Base-by-base conservation (phyloP, 2,888 invertebrate species). In the Cylloceria caligata region DNA sequence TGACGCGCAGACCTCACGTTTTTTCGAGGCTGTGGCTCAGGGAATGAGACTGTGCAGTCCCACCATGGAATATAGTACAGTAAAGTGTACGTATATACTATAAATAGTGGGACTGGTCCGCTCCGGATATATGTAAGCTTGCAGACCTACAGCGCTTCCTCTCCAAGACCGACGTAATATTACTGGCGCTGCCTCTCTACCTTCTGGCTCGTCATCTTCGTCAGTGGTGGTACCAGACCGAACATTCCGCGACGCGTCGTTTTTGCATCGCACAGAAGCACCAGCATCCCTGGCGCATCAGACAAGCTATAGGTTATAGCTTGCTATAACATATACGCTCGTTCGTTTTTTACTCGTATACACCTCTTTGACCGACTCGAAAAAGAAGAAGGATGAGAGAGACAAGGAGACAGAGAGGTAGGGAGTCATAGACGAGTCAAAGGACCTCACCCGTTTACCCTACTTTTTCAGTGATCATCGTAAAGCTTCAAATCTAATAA, bases 21-120 rank as follows among this genome's bases (percentile, higher is more conserved):
- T 72, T 27, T 45, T 19, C 6, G 13, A 5, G 19, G 34, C 24
- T 65, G 16, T 19, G 39, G 74, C 74, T 74, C 45, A 65, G 65
- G 65, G 65, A 74, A 67, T 75, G 75, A 75, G 75, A 75, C 34
- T 45, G 55, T 36, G 55, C 49, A 27, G 49, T 49, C 55, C n/a
- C 42, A 39, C 47, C 24, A 49, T 34, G 67, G 49, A 36, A 64
- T 62, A 39, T 69, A 21, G 60, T 42, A 30, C n/a, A 11, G 74
- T 39, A 42, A 39, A 30, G 65, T 74, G 55, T 74, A 65, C 30
- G 16, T 74, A 73, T 62, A 47, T 67, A 27, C 16, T 11, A 55
- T 55, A 65, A 52, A 74, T 27, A 42, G 52, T 42, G 64, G 47
- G 62, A 60, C 62, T 47, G 34, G 34, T 11, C 36, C 16, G 39